A percentile compares a stretch with the other conserved stretches of the same genome.
These are phyloP conservation scores for Eriocheir sinensis DNA, from an alignment of 1,140 invertebrate species.

Conservation along the genomic window DNA sequence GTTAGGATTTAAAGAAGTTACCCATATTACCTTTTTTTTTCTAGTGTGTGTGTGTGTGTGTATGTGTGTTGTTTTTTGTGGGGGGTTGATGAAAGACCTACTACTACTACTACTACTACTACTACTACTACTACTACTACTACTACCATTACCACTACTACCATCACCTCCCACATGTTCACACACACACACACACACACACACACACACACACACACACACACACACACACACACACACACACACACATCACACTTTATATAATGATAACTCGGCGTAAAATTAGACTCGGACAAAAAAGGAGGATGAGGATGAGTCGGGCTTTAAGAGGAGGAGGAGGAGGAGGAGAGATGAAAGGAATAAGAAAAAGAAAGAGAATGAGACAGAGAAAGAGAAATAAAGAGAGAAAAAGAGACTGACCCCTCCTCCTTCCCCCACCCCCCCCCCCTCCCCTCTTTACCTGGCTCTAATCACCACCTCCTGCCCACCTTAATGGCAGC, in stretches of 20 bases:
- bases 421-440: neutral
- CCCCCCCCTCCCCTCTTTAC: neutral
- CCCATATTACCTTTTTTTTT: too few relatives aligned
- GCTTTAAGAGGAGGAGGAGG: neutral
- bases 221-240: neutral
- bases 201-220: conserved; percentile 14
- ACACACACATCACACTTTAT: conserved; percentile 41
- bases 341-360: neutral
- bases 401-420: too few relatives aligned
- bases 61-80: too few relatives aligned
- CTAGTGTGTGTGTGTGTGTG: too few relatives aligned
- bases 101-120: too few relatives aligned
- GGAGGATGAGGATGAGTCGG: neutral
- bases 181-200: conserved; percentile 48
- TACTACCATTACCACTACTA: too few relatives aligned
- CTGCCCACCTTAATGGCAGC: neutral
- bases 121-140: too few relatives aligned
- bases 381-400: neutral
- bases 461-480: neutral
- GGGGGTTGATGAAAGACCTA: too few relatives aligned
- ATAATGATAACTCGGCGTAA: conserved; percentile 56
- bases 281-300: conserved; percentile 51
- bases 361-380: neutral
- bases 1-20: neutral
- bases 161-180: neutral